Conservation (phyloP, 1,140 invertebrate species). For the Kradibia gibbosae region DNA sequence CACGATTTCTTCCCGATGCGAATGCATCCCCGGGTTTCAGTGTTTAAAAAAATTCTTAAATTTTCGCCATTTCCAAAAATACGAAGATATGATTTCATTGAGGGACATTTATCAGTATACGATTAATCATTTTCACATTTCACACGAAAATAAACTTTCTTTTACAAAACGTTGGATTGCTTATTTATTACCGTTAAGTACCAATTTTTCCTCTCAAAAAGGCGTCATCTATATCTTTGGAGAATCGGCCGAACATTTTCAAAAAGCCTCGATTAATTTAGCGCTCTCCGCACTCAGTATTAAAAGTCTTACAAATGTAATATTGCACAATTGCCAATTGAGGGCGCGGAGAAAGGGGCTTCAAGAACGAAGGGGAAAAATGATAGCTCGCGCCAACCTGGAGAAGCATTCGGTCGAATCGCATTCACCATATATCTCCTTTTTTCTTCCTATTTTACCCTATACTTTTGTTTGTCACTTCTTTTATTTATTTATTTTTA, state of each 20-base stretch:
- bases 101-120: background rate
- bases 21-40: conserved; percentile 15
- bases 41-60: background rate
- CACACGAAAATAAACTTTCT: background rate
- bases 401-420: conserved; percentile 45
- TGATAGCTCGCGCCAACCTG: conserved; percentile 18
- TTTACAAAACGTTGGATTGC: background rate
- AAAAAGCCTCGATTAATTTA: conserved; percentile 46
- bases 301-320: conserved; percentile 53
- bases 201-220: conserved; percentile 15
- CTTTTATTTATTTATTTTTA: conserved; percentile 51
- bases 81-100: conserved; percentile 16
- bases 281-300: conserved; percentile 33
- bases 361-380: conserved; percentile 40
- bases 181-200: background rate
- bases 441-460: conserved; percentile 45
- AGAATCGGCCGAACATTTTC: conserved; percentile 29
- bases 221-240: conserved; percentile 21
- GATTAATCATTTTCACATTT: background rate
- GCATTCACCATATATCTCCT: conserved; percentile 52
- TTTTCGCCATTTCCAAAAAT: conserved; percentile 37
- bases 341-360: conserved; percentile 39
- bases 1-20: background rate
- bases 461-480: conserved; percentile 41
- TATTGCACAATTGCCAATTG: conserved; percentile 60